Base-by-base conservation (phyloP, 2,888 invertebrate genomes). In the Abrostola tripartita region DNA sequence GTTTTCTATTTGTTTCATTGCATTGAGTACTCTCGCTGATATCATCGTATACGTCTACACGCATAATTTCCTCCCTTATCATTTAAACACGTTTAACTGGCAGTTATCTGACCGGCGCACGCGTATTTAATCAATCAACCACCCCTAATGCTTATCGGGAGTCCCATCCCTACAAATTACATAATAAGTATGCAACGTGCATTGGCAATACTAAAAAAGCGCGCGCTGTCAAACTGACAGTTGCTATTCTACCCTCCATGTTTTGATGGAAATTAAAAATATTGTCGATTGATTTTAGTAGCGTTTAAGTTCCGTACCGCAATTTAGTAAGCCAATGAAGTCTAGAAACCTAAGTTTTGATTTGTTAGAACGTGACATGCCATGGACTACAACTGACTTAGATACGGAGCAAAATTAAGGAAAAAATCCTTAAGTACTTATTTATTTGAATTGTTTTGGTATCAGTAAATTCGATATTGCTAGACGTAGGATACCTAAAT, bases 61-160 rank as follows among this genome's bases (percentile, higher is more conserved):
- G 78, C 67, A 66, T 69, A 79, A 81, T 76, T 83, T 80, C 75
- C 81, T 78, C 87, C 83, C 85, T 86, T 90, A 90, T 89, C 88
- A 84, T 86, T 86, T 79, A 80, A 81, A 85, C 84, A 79, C 87
- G 84, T 88, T 85, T 90, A 90, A 90, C 85, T 86, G 88, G 81
- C 85, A 86, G 88, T 88, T 92, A 93, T 92, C 93, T 85, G 83
- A 78, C 82, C 78, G 77, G 84, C 82, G 89, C 93, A 93, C 92
- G 89, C 93, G 91, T 91, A 89, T 91, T 92, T 90, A 93, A 93
- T 93, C 94, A 93, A 93, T 93, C 93, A 93, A 86, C 85, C 89
- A 89, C 88, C 91, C 91, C 83, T 87, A 82, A 76, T 81, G 87
- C 89, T 91, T 92, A 92, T 92, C 91, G 87, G 79, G 78, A 80